These are phyloP conservation scores for Dasyornis broadbenti DNA, from an alignment of 2,113 vertebrate genomes.

Conservation along the genomic window DNA sequence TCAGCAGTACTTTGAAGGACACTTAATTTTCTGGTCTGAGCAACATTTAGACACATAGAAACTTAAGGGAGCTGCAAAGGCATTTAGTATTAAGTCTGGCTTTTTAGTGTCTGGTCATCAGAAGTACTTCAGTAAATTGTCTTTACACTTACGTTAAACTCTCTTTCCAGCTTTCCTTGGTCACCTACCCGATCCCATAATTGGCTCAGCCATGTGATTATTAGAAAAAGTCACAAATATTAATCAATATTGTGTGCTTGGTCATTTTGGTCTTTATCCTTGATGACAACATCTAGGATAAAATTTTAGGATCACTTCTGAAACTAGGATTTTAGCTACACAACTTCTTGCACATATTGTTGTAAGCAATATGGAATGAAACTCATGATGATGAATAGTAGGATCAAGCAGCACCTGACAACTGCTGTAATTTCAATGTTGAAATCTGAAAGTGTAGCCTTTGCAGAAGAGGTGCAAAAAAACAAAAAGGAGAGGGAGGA, in stretches of 20 bases:
- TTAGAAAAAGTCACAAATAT: background rate
- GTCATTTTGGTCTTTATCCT: background rate
- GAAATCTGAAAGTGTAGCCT: background rate
- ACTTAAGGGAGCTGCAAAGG: background rate
- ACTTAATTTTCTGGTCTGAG: background rate
- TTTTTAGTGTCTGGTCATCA: background rate
- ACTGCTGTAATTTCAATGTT: background rate
- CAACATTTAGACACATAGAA: background rate
- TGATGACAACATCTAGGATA: background rate
- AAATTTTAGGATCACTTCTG: background rate
- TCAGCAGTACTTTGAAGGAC: background rate
- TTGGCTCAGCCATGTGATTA: background rate
- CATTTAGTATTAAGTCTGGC: background rate
- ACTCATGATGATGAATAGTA: background rate
- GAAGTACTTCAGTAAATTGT: background rate
- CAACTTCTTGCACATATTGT: background rate
- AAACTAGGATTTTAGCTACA: background rate
- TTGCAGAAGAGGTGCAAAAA: background rate
- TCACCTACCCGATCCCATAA: background rate
- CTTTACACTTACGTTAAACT: background rate
- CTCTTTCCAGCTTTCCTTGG: background rate
- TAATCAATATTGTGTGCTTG: background rate
- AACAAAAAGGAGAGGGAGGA: background rate
- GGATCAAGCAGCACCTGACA: background rate
- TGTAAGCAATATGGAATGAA: background rate